Percentiles rank a stretch among this genome's conserved stretches.
phyloP scores from a whole-genome alignment of 1,140 invertebrate genomes.

The Muscidifurax raptorellus region DNA sequence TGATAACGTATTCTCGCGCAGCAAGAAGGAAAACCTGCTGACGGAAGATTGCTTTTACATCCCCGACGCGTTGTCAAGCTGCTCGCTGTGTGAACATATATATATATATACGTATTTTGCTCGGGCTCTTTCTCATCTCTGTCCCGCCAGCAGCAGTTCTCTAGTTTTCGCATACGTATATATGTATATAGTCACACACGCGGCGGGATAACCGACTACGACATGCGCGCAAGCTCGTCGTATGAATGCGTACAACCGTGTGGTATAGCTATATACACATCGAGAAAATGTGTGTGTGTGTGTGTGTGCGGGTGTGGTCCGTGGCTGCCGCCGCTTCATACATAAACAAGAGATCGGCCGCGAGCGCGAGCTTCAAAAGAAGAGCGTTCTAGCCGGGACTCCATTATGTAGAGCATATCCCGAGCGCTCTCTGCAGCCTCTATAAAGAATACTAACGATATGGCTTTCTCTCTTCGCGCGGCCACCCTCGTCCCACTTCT shows the following conservation, averaged over 20 bases:
- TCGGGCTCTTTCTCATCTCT: conserved; percentile 40
- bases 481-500: conserved; percentile 29
- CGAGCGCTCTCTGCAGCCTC: conserved; percentile 53
- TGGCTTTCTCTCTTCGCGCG: conserved; percentile 65
- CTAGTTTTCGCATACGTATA: background rate
- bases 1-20: conserved; percentile 71
- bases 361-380: conserved; percentile 71
- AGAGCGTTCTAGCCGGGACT: conserved; percentile 66
- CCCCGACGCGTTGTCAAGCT: conserved; percentile 58
- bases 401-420: conserved; percentile 76
- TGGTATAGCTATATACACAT: background rate
- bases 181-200: background rate
- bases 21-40: conserved; percentile 64
- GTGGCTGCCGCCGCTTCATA: conserved; percentile 69
- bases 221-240: background rate
- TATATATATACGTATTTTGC: conserved; percentile 57
- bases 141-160: background rate
- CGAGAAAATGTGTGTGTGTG: conserved; percentile 11
- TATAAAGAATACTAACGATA: conserved; percentile 76
- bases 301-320: conserved; percentile 67
- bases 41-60: conserved; percentile 71
- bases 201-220: background rate
- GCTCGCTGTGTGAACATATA: conserved; percentile 62
- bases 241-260: conserved; percentile 40
- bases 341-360: conserved; percentile 75